Evolutionary conservation across 2,113 vertebrate species (phyloP).

Genomic region (Hydrolagus affinis): DNA sequence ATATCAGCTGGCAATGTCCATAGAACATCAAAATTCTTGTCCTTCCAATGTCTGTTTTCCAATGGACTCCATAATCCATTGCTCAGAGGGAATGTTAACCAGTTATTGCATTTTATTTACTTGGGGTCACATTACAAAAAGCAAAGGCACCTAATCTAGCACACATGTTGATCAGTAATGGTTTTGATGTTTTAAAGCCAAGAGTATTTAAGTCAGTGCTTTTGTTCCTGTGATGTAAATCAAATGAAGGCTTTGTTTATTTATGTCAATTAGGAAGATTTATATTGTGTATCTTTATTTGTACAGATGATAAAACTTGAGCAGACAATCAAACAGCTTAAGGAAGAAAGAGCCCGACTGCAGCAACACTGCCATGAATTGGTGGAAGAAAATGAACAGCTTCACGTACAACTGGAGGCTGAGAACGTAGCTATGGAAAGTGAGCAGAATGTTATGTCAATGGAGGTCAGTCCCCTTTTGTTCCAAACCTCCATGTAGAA

Average conservation of each 20-base stretch:
- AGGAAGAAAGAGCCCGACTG: slow-evolving; percentile 43
- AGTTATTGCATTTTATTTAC: slow-evolving; percentile 12
- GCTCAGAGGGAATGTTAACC: background rate
- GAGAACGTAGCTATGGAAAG: slow-evolving; percentile 35
- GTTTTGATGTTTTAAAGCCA: background rate
- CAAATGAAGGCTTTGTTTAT: slow-evolving; percentile 9
- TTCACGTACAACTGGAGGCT: slow-evolving; percentile 40
- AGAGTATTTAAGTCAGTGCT: background rate
- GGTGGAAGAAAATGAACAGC: slow-evolving; percentile 47
- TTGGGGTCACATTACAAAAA: slow-evolving; percentile 4
- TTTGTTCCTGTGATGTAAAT: background rate
- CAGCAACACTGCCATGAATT: slow-evolving; percentile 49
- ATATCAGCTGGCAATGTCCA: background rate
- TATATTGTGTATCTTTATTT: background rate
- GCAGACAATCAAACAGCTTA: slow-evolving; percentile 37
- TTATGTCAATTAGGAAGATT: background rate
- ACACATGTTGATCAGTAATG: slow-evolving; percentile 21
- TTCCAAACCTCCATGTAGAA: background rate
- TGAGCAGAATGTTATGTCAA: slow-evolving; percentile 16
- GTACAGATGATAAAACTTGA: slow-evolving; percentile 22
- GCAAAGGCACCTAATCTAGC: background rate
- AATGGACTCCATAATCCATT: background rate
- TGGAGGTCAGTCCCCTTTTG: background rate
- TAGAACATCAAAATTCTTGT: background rate
- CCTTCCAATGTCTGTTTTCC: background rate